Evolutionary conservation across 2,113 vertebrate genomes (phyloP).

Genomic region (Lophochroa leadbeateri): DNA sequence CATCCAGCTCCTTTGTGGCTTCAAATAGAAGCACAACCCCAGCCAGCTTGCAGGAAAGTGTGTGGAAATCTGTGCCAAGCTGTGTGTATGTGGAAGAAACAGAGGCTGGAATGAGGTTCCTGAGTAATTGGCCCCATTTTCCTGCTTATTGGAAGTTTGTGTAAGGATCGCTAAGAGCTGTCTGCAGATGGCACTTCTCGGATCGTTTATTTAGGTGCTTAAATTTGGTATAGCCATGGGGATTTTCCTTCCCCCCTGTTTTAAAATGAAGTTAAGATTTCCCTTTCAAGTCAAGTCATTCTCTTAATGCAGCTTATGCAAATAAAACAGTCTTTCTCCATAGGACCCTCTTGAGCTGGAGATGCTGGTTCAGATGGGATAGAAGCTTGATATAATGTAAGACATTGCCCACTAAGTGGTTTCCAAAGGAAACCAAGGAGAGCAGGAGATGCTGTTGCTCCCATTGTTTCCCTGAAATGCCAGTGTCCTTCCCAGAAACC

Average conservation of each 20-base stretch:
- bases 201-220: background rate
- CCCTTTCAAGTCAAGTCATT: background rate
- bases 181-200: rapidly evolving
- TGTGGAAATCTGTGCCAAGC: background rate
- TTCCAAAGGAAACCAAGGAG: too few relatives aligned
- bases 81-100: background rate
- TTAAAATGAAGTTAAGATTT: background rate
- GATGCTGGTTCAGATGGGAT: background rate
- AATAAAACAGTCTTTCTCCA: background rate
- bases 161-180: rapidly evolving
- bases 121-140: background rate
- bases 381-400: background rate
- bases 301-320: background rate
- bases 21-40: background rate
- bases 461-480: background rate
- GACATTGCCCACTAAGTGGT: background rate
- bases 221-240: background rate
- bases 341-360: background rate
- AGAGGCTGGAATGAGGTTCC: background rate
- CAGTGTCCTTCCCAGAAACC: background rate
- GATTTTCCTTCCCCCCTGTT: background rate
- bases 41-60: background rate
- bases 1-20: background rate
- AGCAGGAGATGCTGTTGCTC: background rate
- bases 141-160: background rate